Evolutionary conservation across 2,888 invertebrate genomes (phyloP).

Genomic region (Podabrus alpinus): DNA sequence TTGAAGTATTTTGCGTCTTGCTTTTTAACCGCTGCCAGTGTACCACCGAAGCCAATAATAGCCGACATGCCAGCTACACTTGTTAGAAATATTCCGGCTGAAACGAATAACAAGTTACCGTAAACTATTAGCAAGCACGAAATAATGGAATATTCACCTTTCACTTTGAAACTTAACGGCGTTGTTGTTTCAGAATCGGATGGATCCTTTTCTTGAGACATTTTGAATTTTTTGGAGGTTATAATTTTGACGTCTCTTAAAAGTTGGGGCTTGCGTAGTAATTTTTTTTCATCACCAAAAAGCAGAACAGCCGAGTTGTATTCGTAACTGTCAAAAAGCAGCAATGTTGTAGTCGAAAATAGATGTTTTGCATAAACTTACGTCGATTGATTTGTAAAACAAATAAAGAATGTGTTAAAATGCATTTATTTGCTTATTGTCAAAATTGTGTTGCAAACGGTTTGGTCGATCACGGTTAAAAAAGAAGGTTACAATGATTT

Average conservation of each 20-base stretch:
- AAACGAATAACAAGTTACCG: constrained; percentile 43
- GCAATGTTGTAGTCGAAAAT: constrained; percentile 9
- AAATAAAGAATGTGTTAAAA: constrained; percentile 24
- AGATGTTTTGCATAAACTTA: neutral
- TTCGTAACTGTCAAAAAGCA: constrained; percentile 11
- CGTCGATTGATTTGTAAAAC: constrained; percentile 17
- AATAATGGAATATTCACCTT: constrained; percentile 22
- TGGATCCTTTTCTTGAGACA: constrained; percentile 5
- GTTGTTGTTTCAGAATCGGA: neutral
- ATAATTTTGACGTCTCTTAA: neutral
- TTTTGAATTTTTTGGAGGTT: constrained; percentile 5
- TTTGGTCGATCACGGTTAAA: constrained; percentile 13
- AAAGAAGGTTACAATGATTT: constrained; percentile 10
- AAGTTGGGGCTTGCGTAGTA: neutral
- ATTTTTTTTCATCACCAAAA: neutral
- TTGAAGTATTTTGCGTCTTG: constrained; percentile 78
- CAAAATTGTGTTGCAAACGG: constrained; percentile 9
- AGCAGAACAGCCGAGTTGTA: neutral
- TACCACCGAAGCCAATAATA: constrained; percentile 78
- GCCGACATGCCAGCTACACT: constrained; percentile 79
- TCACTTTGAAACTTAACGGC: constrained; percentile 28
- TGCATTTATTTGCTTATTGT: constrained; percentile 17
- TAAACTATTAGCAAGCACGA: neutral
- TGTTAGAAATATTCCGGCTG: constrained; percentile 73
- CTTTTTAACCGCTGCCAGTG: constrained; percentile 77